Conservation (phyloP, 2,797 vertebrate species). For the Rhodeus uyekii region DNA sequence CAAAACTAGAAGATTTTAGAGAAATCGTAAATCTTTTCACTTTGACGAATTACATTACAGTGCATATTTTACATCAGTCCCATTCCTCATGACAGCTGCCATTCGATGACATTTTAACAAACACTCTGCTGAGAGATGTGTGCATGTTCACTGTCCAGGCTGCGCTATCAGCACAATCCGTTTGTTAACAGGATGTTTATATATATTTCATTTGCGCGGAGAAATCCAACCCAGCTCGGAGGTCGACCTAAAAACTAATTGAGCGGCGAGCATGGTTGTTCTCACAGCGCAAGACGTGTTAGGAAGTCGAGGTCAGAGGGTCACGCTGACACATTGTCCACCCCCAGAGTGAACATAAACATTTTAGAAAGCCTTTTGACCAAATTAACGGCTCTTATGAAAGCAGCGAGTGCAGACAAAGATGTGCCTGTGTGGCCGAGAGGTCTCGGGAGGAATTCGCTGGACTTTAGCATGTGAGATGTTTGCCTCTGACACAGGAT, state of each 20-base stretch:
- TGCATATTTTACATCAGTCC: neutral
- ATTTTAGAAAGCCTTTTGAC: conserved; percentile 82
- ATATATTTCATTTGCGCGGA: conserved; percentile 74
- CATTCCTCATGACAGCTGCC: neutral
- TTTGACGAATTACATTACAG: conserved; percentile 16
- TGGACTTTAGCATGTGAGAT: conserved; percentile 27
- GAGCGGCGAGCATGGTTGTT: conserved; percentile 82
- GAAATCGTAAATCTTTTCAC: conserved; percentile 36
- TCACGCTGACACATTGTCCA: conserved; percentile 79
- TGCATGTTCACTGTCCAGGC: conserved; percentile 53
- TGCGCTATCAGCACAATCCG: conserved; percentile 71
- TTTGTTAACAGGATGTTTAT: conserved; percentile 83
- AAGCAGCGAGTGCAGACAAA: conserved; percentile 53
- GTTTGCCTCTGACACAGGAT: conserved; percentile 4
- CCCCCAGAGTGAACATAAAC: conserved; percentile 86
- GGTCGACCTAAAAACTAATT: conserved; percentile 81
- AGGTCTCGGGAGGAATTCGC: conserved; percentile 40
- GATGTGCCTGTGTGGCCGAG: conserved; percentile 51
- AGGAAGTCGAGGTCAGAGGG: conserved; percentile 81
- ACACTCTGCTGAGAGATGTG: conserved; percentile 28
- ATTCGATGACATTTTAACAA: conserved; percentile 25
- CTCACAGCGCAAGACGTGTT: conserved; percentile 77
- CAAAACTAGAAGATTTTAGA: neutral
- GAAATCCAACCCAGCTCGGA: conserved; percentile 76
- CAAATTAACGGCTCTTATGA: conserved; percentile 77